Evolutionary conservation across 1,140 invertebrate species (phyloP).

Genomic region (Zaprionus camerounensis): DNA sequence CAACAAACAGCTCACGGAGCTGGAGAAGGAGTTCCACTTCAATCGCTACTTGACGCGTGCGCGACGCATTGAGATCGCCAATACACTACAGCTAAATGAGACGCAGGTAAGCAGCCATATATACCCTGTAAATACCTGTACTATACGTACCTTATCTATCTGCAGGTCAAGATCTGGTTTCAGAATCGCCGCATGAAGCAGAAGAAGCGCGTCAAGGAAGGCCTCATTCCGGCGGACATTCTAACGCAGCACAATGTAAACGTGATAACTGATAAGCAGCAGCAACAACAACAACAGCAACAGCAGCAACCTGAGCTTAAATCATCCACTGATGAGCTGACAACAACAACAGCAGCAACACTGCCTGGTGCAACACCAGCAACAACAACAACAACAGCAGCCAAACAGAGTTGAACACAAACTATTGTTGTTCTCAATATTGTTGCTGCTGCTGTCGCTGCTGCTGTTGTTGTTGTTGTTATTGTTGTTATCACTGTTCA

Average conservation of each 20-base stretch:
- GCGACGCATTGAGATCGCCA: slow-evolving; percentile 98
- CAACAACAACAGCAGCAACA: slow-evolving; percentile 19
- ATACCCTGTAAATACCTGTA: neutral
- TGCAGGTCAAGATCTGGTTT: slow-evolving; percentile 95
- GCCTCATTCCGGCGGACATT: slow-evolving; percentile 89
- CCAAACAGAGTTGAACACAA: slow-evolving; percentile 67
- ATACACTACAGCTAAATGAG: slow-evolving; percentile 97
- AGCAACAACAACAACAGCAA: slow-evolving; percentile 50
- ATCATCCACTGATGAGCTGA: slow-evolving; percentile 56
- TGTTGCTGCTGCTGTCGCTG: slow-evolving; percentile 41
- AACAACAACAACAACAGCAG: slow-evolving; percentile 44
- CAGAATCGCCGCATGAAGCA: slow-evolving; percentile 97
- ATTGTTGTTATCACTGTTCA: slow-evolving; percentile 12
- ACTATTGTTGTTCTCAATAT: slow-evolving; percentile 6
- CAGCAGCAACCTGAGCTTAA: slow-evolving; percentile 53
- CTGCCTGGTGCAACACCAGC: slow-evolving; percentile 14
- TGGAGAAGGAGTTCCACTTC: slow-evolving; percentile 99
- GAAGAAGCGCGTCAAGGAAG: slow-evolving; percentile 97
- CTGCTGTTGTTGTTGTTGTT: neutral
- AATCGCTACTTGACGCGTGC: slow-evolving; percentile 99
- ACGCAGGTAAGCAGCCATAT: slow-evolving; percentile 88
- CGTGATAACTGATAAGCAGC: slow-evolving; percentile 62
- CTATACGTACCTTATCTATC: neutral
- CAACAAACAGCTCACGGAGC: slow-evolving; percentile 98
- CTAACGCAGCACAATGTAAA: slow-evolving; percentile 66